Evolutionary conservation across 2,888 invertebrate genomes (phyloP).

Genomic region (Crepidodera aurea): DNA sequence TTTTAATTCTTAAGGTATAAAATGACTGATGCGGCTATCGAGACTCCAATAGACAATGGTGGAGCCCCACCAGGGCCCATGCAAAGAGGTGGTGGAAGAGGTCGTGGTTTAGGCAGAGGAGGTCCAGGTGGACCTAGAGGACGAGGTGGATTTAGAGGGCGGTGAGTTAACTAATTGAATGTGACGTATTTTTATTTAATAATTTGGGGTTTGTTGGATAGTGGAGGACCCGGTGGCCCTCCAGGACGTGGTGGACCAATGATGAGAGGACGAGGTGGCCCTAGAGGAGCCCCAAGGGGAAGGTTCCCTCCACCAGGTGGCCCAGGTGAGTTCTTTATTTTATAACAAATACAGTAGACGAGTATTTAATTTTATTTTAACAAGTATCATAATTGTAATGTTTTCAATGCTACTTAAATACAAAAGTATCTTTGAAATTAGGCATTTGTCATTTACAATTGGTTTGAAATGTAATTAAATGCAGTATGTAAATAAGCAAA

Average conservation of each 20-base stretch:
- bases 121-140: constrained; percentile 24
- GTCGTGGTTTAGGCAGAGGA: constrained; percentile 8
- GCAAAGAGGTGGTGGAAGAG: constrained; percentile 30
- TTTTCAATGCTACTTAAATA: too few species aligned
- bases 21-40: constrained; percentile 17
- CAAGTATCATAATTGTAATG: too few species aligned
- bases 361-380: constrained; percentile 9
- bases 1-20: background rate
- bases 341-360: background rate
- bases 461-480: too few species aligned
- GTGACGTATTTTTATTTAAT: background rate
- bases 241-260: constrained; percentile 49
- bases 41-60: constrained; percentile 13
- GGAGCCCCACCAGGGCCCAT: background rate
- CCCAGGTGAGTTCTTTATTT: constrained; percentile 32
- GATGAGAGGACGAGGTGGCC: constrained; percentile 49
- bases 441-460: too few species aligned
- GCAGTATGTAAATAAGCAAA: too few species aligned
- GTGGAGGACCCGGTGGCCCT: constrained; percentile 50
- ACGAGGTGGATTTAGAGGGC: constrained; percentile 35
- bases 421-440: too few species aligned
- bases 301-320: constrained; percentile 45
- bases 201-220: constrained; percentile 33
- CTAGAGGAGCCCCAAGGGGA: constrained; percentile 45
- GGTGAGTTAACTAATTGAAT: constrained; percentile 1